These are phyloP conservation scores for Camponotus pennsylvanicus DNA, from an alignment of 1,140 invertebrate genomes.

Conservation along the genomic window DNA sequence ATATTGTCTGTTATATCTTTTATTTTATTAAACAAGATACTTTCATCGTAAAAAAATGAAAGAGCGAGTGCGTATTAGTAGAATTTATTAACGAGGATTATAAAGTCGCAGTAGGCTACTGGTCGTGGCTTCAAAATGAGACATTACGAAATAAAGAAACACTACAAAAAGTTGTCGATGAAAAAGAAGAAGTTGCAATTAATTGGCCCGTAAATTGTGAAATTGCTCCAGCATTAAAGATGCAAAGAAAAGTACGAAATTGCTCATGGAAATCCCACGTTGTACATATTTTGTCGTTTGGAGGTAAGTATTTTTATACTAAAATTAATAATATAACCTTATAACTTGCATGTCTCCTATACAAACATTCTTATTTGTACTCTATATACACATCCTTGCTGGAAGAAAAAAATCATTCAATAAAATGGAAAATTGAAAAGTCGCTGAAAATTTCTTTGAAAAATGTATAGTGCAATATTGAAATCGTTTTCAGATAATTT, in stretches of 20 bases:
- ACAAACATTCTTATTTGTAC: no score
- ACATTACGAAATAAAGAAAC: not conserved
- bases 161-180: not conserved
- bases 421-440: no score
- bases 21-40: no score
- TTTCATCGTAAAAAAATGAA: no score
- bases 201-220: conserved; percentile 12
- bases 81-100: no score
- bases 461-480: not conserved
- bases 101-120: not conserved
- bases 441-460: not conserved
- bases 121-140: not conserved
- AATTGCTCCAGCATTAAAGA: not conserved
- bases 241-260: not conserved
- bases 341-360: no score
- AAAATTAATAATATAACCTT: not conserved
- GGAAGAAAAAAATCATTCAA: no score
- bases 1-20: no score
- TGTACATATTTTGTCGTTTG: conserved; percentile 10
- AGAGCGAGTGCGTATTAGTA: no score
- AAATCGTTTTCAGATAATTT: not conserved
- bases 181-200: not conserved
- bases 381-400: no score
- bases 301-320: not conserved
- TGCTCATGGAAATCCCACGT: conserved; percentile 4